A percentile compares a stretch with the other conserved stretches of the same genome.
Evolutionary conservation across 1,140 invertebrate genomes (phyloP).

Genomic region (Probaryconus sp.): DNA sequence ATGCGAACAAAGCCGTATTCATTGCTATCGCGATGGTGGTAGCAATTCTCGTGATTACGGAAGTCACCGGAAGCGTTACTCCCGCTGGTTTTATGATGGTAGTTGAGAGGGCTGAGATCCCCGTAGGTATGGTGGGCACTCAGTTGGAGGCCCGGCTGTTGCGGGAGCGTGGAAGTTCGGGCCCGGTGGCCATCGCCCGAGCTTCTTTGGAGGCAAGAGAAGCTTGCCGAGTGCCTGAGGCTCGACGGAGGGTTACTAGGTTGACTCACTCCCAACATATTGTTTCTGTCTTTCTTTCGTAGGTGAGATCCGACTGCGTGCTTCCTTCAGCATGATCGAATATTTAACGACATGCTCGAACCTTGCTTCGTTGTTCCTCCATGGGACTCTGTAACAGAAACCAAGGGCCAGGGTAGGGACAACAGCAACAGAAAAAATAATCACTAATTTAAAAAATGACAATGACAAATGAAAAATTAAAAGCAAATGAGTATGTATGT

Average conservation of each 20-base stretch:
- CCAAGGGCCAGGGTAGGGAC: slow-evolving; percentile 72
- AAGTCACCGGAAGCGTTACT: slow-evolving; percentile 24
- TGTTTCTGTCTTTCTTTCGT: slow-evolving; percentile 41
- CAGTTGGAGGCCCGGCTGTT: slow-evolving; percentile 70
- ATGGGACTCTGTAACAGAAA: slow-evolving; percentile 73
- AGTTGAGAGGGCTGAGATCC: slow-evolving; percentile 34
- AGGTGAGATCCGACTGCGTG: slow-evolving; percentile 2
- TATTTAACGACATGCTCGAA: slow-evolving; percentile 13
- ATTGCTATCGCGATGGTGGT: slow-evolving; percentile 58
- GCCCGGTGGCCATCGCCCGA: slow-evolving; percentile 73
- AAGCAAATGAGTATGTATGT: neutral
- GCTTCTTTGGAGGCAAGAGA: slow-evolving; percentile 78
- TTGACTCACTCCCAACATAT: slow-evolving; percentile 77
- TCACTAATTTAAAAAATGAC: slow-evolving; percentile 56
- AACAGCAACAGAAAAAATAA: slow-evolving; percentile 73
- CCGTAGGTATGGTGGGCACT: slow-evolving; percentile 64
- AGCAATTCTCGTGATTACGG: slow-evolving; percentile 37
- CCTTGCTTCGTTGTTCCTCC: neutral
- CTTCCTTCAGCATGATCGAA: slow-evolving; percentile 41
- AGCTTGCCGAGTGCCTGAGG: slow-evolving; percentile 78
- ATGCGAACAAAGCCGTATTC: slow-evolving; percentile 77
- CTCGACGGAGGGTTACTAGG: slow-evolving; percentile 75
- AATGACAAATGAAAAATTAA: slow-evolving; percentile 35
- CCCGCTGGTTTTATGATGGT: slow-evolving; percentile 40
- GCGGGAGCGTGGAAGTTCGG: slow-evolving; percentile 77